Evolutionary conservation across 1,140 invertebrate genomes (phyloP).

Genomic region (Tribolium madens): DNA sequence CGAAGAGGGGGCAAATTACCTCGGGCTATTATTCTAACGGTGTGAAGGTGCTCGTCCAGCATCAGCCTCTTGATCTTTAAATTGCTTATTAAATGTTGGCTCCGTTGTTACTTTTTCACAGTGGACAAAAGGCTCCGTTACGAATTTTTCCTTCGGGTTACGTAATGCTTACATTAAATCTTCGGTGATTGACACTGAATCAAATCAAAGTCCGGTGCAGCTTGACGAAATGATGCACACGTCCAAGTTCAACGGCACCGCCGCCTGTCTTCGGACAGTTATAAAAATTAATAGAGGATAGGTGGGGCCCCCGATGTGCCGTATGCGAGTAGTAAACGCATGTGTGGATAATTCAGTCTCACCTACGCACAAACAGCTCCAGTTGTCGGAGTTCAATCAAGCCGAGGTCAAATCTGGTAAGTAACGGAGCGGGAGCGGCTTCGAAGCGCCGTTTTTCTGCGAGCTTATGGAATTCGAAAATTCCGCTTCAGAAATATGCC

Average conservation of each 20-base stretch:
- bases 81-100: constrained; percentile 28
- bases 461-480: constrained; percentile 35
- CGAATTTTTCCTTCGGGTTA: constrained; percentile 10
- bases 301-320: constrained; percentile 31
- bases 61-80: constrained; percentile 12
- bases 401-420: constrained; percentile 32
- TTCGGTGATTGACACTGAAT: constrained; percentile 25
- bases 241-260: constrained; percentile 45
- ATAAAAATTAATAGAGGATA: constrained; percentile 53
- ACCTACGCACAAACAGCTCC: constrained; percentile 33
- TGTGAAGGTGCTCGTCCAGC: not conserved
- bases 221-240: constrained; percentile 31
- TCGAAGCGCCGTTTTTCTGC: constrained; percentile 12
- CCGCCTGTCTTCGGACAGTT: constrained; percentile 47
- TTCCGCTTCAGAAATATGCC: not conserved
- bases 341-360: constrained; percentile 28
- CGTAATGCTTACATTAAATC: constrained; percentile 21
- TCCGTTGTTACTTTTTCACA: not conserved
- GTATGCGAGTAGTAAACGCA: constrained; percentile 12
- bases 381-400: constrained; percentile 35
- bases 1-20: not conserved
- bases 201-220: constrained; percentile 16
- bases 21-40: constrained; percentile 16
- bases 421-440: constrained; percentile 35
- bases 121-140: constrained; percentile 18